These are phyloP conservation scores for Tetropium fuscum DNA, from an alignment of 2,888 invertebrate species.

Conservation along the genomic window DNA sequence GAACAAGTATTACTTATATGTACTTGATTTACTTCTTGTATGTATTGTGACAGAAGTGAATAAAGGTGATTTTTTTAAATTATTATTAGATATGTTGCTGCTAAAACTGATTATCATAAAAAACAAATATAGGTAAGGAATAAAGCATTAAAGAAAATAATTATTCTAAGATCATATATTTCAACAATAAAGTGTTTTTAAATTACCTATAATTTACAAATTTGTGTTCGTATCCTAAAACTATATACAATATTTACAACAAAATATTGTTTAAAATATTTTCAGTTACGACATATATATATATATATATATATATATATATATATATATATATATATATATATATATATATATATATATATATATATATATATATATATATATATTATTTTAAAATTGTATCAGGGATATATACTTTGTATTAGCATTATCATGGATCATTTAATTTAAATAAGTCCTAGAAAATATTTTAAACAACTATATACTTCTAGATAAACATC, in stretches of 20 bases:
- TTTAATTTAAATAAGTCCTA: conserved; percentile 2
- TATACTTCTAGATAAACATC: conserved; percentile 51
- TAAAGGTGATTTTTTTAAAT: no score
- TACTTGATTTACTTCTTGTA: no score
- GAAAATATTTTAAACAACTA: conserved; percentile 60
- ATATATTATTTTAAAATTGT: no score
- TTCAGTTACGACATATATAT: conserved; percentile 36
- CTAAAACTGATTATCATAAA: background rate
- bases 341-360: no score
- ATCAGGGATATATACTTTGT: conserved; percentile 28
- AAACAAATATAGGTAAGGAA: background rate
- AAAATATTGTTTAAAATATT: conserved; percentile 58
- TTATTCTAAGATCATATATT: conserved; percentile 61
- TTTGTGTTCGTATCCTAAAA: conserved; percentile 55
- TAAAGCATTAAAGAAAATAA: conserved; percentile 17
- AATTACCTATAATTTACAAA: conserved; percentile 63
- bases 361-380: no score
- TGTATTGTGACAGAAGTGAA: no score
- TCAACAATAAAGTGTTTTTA: conserved; percentile 63
- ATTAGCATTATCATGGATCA: conserved; percentile 27
- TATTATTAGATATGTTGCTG: no score
- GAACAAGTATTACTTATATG: no score
- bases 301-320: no score
- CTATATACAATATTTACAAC: conserved; percentile 63
- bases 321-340: no score